These are phyloP conservation scores for Cheilosia urbana DNA, from an alignment of 2,888 invertebrate species.

Conservation along the genomic window DNA sequence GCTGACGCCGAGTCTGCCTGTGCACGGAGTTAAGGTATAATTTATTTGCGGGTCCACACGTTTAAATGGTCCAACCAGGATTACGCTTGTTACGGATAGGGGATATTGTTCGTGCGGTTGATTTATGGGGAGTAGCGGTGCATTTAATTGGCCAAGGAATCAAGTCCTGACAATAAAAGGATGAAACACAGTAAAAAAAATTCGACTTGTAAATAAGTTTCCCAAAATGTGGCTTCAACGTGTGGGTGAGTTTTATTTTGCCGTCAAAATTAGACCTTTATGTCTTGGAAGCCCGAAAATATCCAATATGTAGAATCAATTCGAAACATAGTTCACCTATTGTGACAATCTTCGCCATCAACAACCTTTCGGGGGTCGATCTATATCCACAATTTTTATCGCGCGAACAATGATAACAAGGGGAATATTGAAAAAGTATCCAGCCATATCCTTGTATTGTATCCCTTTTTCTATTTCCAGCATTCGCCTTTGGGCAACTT, in stretches of 20 bases:
- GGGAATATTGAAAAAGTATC: conserved; percentile 22
- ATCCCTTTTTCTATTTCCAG: conserved; percentile 35
- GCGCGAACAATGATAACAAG: conserved; percentile 11
- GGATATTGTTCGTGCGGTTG: not conserved
- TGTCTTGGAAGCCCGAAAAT: too few species aligned
- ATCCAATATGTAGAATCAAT: too few species aligned
- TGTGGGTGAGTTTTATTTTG: too few species aligned
- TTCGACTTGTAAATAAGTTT: too few species aligned
- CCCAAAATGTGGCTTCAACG: too few species aligned
- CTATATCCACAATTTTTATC: conserved; percentile 18
- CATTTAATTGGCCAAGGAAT: not conserved
- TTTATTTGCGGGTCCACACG: not conserved
- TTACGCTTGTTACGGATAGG: conserved; percentile 15
- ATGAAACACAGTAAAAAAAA: too few species aligned
- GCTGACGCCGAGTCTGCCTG: not conserved
- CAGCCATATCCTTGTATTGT: conserved; percentile 15
- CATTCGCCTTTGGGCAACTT: conserved; percentile 31
- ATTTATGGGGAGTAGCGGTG: not conserved
- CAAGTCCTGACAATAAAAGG: too few species aligned
- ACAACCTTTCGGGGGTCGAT: not conserved
- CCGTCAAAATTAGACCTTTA: too few species aligned
- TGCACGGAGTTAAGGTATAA: not conserved
- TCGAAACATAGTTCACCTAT: not conserved
- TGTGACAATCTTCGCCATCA: not conserved
- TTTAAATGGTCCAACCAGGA: conserved; percentile 18